Percentiles rank a stretch among this genome's conserved stretches.
Conservation (phyloP, 2,113 vertebrate species). For the Petaurus breviceps region DNA sequence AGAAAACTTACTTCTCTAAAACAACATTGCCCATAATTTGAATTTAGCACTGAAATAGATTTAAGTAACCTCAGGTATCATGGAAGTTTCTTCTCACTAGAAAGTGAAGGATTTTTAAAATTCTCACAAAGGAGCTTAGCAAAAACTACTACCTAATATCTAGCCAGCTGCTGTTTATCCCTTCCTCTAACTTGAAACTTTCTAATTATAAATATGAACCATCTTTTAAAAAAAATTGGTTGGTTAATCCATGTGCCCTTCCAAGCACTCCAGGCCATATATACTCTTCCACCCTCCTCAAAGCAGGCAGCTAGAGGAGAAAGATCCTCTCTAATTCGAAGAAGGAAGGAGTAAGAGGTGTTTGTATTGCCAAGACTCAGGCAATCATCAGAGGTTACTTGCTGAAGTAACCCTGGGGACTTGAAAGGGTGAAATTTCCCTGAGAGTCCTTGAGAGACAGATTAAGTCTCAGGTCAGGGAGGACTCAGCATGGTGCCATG, state of each 20-base stretch:
- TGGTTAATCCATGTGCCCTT: not conserved
- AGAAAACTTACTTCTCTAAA: not conserved
- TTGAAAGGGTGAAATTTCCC: not conserved
- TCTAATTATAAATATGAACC: not conserved
- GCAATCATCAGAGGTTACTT: not conserved
- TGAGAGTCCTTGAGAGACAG: not conserved
- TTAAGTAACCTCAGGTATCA: not conserved
- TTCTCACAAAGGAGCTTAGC: not conserved
- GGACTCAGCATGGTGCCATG: not conserved
- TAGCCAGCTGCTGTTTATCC: not conserved
- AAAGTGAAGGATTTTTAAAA: not conserved
- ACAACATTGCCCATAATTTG: not conserved
- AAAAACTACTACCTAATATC: not conserved
- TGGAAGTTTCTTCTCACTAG: not conserved
- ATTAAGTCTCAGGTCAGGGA: not conserved
- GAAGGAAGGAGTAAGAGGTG: not conserved
- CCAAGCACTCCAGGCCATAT: not conserved
- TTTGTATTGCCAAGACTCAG: not conserved
- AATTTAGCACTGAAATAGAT: not conserved
- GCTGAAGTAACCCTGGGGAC: not conserved
- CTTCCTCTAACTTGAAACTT: not conserved
- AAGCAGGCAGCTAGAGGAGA: not conserved
- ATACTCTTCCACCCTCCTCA: not conserved
- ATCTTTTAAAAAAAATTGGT: not conserved
- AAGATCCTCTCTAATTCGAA: not conserved